Base-by-base conservation (phyloP, 92 coral and sea anemone genomes). In the Scolanthus callimorphus region DNA sequence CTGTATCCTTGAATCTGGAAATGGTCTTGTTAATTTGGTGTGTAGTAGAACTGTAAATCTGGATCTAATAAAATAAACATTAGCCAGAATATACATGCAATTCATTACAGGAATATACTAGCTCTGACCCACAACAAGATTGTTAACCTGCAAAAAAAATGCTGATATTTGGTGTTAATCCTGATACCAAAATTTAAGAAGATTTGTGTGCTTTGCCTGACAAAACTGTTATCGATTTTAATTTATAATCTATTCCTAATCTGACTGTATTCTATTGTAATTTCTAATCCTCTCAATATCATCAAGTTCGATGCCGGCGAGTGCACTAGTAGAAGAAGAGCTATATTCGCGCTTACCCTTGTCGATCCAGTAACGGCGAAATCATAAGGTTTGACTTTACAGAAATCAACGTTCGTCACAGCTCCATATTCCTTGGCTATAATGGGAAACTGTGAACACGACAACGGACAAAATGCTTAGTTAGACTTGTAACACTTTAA, bases 341-440 rank as follows among this genome's bases (percentile, higher is more conserved):
- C 6, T 48, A 48, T 48, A 6, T 48, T 8, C 53, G 19, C 19
- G 10, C 76, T 80, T 51, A 91, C 97, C 67, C 77, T 85, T 10
- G 85, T 75, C 0, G 86, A 62, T 27, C 79, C 63, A 25, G 98
- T 88, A 26, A 82, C 85, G 1, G 90, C 90, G 63, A 92, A 88
- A 60, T 92, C 90, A 48, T 84, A 82, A 13, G 96, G 96, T 59
- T 84, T 79, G 38, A 68, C 58, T 29, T 61, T 76, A 70, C 85
- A 79, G 62, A 92, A 88, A 49, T 79, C 86, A 68, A 92, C 84
- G 65, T 70, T 79, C 56, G 70, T 80, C 1, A 84, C 88, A 0
- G 96, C 87, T 25, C 96, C 95, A 30, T 81, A 76, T 39, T 92
- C 98, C 50, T 88, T 92, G 4, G 83, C 85, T 20, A 83, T 50